Evolutionary conservation across 2,113 vertebrate species (phyloP).

Genomic region (Cisticola juncidis): DNA sequence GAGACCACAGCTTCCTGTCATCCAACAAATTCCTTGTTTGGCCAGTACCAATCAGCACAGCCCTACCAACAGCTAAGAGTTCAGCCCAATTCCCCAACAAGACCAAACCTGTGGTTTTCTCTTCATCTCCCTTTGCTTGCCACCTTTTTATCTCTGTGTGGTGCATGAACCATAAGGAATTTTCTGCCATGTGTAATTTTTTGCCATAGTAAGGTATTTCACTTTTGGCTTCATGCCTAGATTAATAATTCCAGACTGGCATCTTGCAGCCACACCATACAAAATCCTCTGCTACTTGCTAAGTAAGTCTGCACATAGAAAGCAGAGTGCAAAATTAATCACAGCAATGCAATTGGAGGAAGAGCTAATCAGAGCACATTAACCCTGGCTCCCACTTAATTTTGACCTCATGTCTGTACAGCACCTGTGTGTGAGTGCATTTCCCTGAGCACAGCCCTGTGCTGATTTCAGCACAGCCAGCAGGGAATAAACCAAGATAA

Average conservation of each 20-base stretch:
- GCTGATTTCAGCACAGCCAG: not conserved
- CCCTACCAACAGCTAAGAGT: not conserved
- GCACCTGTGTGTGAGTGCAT: not conserved
- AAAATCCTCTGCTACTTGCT: not conserved
- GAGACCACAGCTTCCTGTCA: not conserved
- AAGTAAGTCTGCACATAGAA: not conserved
- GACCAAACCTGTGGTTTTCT: not conserved
- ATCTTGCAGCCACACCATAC: not conserved
- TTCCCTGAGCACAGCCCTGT: not conserved
- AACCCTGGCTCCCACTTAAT: not conserved
- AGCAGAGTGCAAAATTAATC: not conserved
- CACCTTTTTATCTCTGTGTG: not conserved
- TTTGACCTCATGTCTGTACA: not conserved
- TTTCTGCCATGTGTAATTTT: not conserved
- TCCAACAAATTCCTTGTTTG: not conserved
- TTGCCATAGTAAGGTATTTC: not conserved
- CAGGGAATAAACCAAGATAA: not conserved
- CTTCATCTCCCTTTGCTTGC: not conserved
- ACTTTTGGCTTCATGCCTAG: not conserved
- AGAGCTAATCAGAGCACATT: conserved; percentile 17
- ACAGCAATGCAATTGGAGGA: not conserved
- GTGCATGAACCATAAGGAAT: not conserved
- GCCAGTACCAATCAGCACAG: not conserved
- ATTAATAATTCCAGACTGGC: not conserved
- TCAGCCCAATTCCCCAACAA: not conserved